A percentile compares a stretch with the other conserved stretches of the same genome.
Conservation (phyloP, 2,888 invertebrate genomes). For the Melangyna quadrimaculata region DNA sequence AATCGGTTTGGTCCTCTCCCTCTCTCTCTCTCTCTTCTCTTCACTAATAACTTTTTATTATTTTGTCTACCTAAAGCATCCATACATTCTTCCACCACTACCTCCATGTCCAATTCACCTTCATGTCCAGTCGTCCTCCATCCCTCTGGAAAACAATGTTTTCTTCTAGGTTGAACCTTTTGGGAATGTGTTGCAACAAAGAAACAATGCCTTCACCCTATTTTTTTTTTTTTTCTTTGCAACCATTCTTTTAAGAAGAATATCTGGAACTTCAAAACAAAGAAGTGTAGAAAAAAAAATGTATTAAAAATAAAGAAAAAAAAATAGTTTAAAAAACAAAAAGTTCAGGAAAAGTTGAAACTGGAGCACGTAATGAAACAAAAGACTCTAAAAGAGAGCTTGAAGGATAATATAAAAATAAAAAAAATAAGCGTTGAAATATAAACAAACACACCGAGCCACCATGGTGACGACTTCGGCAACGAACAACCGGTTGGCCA, state of each 20-base stretch:
- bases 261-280: constrained; percentile 50
- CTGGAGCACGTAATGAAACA: constrained; percentile 64
- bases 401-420: constrained; percentile 36
- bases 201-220: constrained; percentile 41
- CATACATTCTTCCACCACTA: too few species aligned
- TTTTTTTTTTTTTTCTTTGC: neutral
- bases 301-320: constrained; percentile 24
- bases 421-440: constrained; percentile 32
- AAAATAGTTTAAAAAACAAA: neutral
- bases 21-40: neutral
- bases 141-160: neutral
- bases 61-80: neutral
- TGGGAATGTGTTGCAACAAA: constrained; percentile 32
- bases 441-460: constrained; percentile 26
- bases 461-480: constrained; percentile 6
- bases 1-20: neutral
- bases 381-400: constrained; percentile 50
- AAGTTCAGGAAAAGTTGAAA: constrained; percentile 50
- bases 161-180: constrained; percentile 44
- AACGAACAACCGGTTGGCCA: neutral
- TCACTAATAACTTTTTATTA: constrained; percentile 18
- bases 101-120: too few species aligned
- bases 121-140: neutral
- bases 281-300: constrained; percentile 11
- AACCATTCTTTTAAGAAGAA: constrained; percentile 42